phyloP scores from a whole-genome alignment of 2,113 vertebrate species.

The Dicaeum eximium region DNA sequence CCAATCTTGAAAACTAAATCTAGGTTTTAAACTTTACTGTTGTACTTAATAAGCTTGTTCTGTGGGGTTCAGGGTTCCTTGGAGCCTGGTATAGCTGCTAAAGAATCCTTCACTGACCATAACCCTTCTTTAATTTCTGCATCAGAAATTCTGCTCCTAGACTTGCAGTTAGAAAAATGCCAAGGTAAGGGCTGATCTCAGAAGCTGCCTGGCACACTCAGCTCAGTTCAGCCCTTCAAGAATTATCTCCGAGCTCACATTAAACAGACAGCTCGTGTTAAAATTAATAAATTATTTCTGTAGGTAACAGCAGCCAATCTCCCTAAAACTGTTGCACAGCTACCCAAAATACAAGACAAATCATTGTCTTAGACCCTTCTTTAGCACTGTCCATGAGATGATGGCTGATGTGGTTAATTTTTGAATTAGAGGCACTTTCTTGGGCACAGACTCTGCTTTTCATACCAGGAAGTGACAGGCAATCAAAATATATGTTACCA shows the following conservation, averaged over 20 bases:
- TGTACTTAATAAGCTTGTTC: slow-evolving; percentile 24
- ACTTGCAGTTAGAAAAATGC: background rate
- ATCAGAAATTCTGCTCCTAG: background rate
- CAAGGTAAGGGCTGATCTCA: background rate
- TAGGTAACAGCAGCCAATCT: background rate
- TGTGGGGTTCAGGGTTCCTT: background rate
- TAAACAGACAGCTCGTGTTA: background rate
- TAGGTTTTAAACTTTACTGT: slow-evolving; percentile 1
- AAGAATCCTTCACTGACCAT: slow-evolving; percentile 9
- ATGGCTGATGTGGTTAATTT: background rate
- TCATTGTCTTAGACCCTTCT: background rate
- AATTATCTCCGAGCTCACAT: background rate
- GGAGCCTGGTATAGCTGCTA: background rate
- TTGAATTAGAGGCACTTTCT: background rate
- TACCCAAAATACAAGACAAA: background rate
- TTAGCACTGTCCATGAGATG: background rate
- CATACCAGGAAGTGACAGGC: background rate
- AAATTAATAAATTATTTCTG: background rate
- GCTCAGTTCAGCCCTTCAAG: background rate
- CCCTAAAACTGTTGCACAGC: background rate
- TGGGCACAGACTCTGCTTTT: background rate
- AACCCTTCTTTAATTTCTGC: background rate
- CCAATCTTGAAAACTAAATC: slow-evolving; percentile 5
- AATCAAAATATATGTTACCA: slow-evolving; percentile 22
- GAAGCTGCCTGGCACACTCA: background rate